Conservation (phyloP, 2,888 invertebrate species). For the Eurytoma californica region DNA sequence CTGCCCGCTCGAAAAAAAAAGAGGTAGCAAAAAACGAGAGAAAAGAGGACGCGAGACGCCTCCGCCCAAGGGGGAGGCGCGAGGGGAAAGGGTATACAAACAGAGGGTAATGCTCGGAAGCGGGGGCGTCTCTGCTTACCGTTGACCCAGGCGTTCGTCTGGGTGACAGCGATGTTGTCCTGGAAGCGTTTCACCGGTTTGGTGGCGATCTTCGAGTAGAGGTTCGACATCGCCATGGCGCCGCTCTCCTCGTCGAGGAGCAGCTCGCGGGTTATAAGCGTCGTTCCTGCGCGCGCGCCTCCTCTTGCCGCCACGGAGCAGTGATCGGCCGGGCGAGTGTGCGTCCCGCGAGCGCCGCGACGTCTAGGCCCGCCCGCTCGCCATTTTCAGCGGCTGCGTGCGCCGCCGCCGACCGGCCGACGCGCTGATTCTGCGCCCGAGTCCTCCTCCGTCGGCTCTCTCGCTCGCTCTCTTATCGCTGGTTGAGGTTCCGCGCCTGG, state of each 20-base stretch:
- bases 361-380: not conserved
- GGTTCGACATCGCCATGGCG: slow-evolving; percentile 84
- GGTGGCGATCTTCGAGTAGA: slow-evolving; percentile 84
- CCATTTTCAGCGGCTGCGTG: not conserved
- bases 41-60: not conserved
- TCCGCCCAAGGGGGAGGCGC: not conserved
- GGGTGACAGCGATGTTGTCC: slow-evolving; percentile 85
- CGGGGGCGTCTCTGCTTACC: slow-evolving; percentile 78
- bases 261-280: too few species aligned
- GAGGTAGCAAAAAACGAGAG: not conserved
- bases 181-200: slow-evolving; percentile 86
- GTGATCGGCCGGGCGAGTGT: not conserved
- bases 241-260: slow-evolving; percentile 16
- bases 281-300: too few species aligned
- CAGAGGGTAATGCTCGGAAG: slow-evolving; percentile 4
- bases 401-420: not conserved
- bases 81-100: not conserved
- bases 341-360: not conserved
- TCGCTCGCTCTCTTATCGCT: too few species aligned
- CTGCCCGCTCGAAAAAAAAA: not conserved
- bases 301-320: not conserved
- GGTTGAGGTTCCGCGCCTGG: too few species aligned
- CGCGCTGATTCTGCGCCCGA: not conserved
- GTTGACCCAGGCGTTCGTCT: slow-evolving; percentile 91
- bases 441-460: too few species aligned